Percentiles rank a stretch among this genome's conserved stretches.
Conservation (phyloP, 2,113 vertebrate genomes). For the Ictalurus punctatus region DNA sequence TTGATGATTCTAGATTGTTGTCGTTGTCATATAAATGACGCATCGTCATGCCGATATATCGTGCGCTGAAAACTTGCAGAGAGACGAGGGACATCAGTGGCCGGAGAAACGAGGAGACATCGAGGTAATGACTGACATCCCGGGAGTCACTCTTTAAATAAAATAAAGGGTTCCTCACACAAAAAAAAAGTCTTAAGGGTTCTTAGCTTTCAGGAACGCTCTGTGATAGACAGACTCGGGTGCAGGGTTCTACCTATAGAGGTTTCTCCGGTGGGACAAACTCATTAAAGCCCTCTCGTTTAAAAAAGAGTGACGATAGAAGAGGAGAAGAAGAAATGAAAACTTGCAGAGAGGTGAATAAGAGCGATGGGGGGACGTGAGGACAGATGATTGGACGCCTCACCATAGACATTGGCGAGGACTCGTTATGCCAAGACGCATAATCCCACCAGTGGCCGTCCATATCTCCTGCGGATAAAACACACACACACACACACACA, state of each 20-base stretch:
- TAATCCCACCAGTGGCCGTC: constrained; percentile 96
- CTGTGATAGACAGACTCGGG: too few relatives aligned
- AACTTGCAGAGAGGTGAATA: constrained; percentile 44
- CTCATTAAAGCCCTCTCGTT: not conserved
- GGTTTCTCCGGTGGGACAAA: not conserved
- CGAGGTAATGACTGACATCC: not conserved
- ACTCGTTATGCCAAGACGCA: constrained; percentile 88
- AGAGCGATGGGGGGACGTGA: constrained; percentile 19
- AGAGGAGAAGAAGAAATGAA: constrained; percentile 34
- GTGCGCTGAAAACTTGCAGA: not conserved
- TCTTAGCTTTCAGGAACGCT: too few relatives aligned
- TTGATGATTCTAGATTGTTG: too few relatives aligned
- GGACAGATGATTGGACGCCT: constrained; percentile 76
- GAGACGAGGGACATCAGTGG: not conserved
- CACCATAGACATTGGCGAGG: constrained; percentile 90
- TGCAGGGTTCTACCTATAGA: not conserved
- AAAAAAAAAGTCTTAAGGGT: too few relatives aligned
- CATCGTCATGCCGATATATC: not conserved
- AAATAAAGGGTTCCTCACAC: too few relatives aligned
- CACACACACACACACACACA: constrained; percentile 61
- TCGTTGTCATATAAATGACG: too few relatives aligned
- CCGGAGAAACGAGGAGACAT: not conserved
- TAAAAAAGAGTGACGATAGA: not conserved
- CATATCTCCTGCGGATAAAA: constrained; percentile 89
- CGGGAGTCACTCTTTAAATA: not conserved